Evolutionary conservation across 1,140 invertebrate genomes (phyloP).

Genomic region (Drosophila teissieri): DNA sequence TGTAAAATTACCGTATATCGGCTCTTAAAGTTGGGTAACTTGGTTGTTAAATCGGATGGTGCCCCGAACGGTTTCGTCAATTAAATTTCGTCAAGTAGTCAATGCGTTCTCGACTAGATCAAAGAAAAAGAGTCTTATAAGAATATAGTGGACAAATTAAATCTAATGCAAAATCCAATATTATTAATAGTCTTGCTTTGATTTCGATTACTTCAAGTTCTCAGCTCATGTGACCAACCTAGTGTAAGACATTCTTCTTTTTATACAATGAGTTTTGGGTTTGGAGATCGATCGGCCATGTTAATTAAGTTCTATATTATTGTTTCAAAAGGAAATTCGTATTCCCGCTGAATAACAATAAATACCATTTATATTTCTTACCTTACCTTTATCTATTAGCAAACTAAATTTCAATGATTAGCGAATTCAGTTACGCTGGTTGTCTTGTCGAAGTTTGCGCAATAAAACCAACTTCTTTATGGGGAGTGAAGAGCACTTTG

Average conservation of each 20-base stretch:
- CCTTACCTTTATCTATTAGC: conserved; percentile 33
- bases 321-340: too few relatives aligned
- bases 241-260: conserved; percentile 47
- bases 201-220: conserved; percentile 50
- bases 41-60: not conserved
- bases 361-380: not conserved
- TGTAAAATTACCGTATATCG: not conserved
- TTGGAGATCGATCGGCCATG: not conserved
- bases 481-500: conserved; percentile 44
- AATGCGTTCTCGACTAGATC: too few relatives aligned
- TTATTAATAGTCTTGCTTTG: conserved; percentile 73
- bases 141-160: too few relatives aligned
- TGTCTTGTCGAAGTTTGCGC: conserved; percentile 30
- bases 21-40: not conserved
- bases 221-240: conserved; percentile 22
- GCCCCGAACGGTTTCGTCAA: too few relatives aligned
- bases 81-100: too few relatives aligned
- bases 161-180: conserved; percentile 61
- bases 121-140: too few relatives aligned
- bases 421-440: conserved; percentile 21
- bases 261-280: conserved; percentile 36
- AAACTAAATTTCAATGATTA: conserved; percentile 34
- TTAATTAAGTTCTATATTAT: too few relatives aligned
- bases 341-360: not conserved
- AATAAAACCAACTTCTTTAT: conserved; percentile 61